phyloP scores from a whole-genome alignment of 2,113 vertebrate genomes.

The Reinhardtius hippoglossoides region DNA sequence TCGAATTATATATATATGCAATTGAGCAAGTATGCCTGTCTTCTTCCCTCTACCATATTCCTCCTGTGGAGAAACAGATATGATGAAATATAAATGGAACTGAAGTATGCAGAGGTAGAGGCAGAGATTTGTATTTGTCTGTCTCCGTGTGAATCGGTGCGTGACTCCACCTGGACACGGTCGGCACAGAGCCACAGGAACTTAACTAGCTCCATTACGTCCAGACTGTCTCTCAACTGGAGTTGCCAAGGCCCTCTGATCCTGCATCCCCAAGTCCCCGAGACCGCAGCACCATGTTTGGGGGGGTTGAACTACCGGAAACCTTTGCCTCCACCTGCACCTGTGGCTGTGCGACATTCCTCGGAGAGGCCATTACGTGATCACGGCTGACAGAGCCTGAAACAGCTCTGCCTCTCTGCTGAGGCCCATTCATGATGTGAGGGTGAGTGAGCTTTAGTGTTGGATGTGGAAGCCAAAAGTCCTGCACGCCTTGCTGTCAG shows the following conservation, averaged over 20 bases:
- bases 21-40: no score
- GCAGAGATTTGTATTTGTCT: background rate
- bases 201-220: conserved; percentile 39
- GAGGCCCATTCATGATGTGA: conserved; percentile 18
- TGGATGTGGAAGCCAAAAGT: background rate
- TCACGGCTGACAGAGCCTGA: conserved; percentile 41
- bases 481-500: background rate
- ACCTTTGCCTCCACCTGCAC: conserved; percentile 52
- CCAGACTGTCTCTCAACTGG: conserved; percentile 20
- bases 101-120: background rate
- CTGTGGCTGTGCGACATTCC: conserved; percentile 57
- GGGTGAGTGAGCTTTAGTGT: conserved; percentile 43
- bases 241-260: conserved; percentile 45
- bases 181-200: conserved; percentile 25
- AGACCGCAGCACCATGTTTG: conserved; percentile 44
- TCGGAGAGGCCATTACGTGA: conserved; percentile 38
- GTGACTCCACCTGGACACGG: conserved; percentile 30
- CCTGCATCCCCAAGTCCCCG: conserved; percentile 31
- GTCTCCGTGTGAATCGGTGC: conserved; percentile 20
- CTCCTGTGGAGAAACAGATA: background rate
- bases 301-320: conserved; percentile 17
- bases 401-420: conserved; percentile 16
- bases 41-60: background rate
- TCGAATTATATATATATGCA: no score
- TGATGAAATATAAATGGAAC: background rate